Evolutionary conservation across 1,140 invertebrate species (phyloP).

Genomic region (Wasmannia auropunctata): DNA sequence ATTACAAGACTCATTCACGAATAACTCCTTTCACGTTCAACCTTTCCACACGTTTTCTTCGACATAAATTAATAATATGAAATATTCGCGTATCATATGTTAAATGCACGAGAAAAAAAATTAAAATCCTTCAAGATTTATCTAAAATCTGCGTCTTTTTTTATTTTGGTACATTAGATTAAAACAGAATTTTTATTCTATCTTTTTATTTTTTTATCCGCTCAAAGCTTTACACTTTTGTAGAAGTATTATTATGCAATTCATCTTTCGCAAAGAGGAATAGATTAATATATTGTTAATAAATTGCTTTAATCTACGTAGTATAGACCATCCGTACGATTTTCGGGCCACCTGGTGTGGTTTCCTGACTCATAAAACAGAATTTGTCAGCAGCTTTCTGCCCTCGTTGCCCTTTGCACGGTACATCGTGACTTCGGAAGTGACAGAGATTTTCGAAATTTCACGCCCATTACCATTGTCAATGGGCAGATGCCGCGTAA

Average conservation of each 20-base stretch:
- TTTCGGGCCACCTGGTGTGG: slow-evolving; percentile 69
- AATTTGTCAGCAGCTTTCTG: slow-evolving; percentile 82
- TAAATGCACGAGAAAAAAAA: not conserved
- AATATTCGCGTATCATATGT: not conserved
- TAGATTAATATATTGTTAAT: not conserved
- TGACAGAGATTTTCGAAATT: slow-evolving; percentile 82
- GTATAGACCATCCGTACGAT: slow-evolving; percentile 5
- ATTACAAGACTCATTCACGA: slow-evolving; percentile 43
- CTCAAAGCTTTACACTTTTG: not conserved
- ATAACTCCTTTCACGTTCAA: not conserved
- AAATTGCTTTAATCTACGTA: not conserved
- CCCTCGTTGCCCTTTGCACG: slow-evolving; percentile 47
- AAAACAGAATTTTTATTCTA: not conserved
- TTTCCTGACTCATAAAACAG: slow-evolving; percentile 75
- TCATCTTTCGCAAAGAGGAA: not conserved
- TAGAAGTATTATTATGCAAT: not conserved
- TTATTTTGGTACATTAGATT: not conserved
- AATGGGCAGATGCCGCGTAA: slow-evolving; percentile 80
- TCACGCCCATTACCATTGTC: slow-evolving; percentile 85
- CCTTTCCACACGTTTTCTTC: not conserved
- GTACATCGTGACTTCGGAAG: slow-evolving; percentile 55
- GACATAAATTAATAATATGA: not conserved
- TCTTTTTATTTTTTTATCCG: not conserved
- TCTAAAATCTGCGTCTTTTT: not conserved
- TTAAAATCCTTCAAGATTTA: not conserved